phyloP scores from a whole-genome alignment of 2,888 invertebrate genomes.

The Sipha maydis region DNA sequence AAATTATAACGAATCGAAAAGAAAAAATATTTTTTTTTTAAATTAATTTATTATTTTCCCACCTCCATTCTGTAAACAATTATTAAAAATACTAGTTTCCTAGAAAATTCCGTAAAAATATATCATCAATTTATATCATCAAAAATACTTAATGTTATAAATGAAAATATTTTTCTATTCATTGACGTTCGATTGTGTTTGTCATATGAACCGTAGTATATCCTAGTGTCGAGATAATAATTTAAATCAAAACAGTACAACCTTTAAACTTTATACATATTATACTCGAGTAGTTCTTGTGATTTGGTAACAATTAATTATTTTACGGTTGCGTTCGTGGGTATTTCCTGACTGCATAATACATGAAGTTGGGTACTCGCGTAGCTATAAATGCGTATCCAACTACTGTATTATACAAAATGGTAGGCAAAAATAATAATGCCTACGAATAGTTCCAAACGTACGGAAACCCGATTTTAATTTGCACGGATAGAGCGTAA shows the following conservation, averaged over 20 bases:
- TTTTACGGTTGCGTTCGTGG: neutral
- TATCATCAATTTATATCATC: no score
- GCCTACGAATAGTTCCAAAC: neutral
- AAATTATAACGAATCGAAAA: no score
- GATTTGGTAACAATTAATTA: neutral
- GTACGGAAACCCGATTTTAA: neutral
- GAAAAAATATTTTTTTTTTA: no score
- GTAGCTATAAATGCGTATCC: neutral
- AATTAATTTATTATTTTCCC: no score
- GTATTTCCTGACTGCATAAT: neutral
- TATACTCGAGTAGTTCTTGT: neutral
- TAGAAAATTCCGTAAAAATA: no score
- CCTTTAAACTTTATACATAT: neutral
- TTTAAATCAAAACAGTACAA: neutral
- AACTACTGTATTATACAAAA: neutral
- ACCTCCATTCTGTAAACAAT: no score
- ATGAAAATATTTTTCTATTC: neutral
- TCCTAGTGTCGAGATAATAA: neutral
- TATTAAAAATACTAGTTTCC: no score
- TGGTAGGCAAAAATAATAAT: neutral
- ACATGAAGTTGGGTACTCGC: neutral
- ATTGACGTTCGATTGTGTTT: neutral
- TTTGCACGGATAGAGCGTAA: no score
- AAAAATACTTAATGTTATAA: no score
- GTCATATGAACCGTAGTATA: neutral